Conservation (phyloP, 1,140 invertebrate genomes). For the Galleria mellonella region DNA sequence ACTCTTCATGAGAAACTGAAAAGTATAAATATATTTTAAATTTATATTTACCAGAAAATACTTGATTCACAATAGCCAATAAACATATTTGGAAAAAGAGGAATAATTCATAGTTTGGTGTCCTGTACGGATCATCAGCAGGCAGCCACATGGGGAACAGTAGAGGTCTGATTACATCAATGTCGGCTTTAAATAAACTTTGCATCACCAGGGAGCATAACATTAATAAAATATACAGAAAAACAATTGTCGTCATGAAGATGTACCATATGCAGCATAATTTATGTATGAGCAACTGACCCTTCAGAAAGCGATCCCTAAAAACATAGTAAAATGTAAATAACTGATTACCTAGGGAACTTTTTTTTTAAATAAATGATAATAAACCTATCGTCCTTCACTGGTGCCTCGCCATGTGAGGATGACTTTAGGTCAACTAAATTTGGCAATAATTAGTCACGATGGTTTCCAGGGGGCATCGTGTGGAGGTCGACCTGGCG, state of each 20-base stretch:
- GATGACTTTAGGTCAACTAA: no score
- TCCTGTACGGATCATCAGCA: constrained; percentile 33
- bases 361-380: no score
- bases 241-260: constrained; percentile 9
- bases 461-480: no score
- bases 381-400: no score
- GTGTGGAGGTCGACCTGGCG: no score
- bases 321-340: constrained; percentile 8
- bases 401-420: no score
- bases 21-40: constrained; percentile 1
- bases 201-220: constrained; percentile 20
- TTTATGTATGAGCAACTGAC: constrained; percentile 36
- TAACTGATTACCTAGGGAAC: no score
- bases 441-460: no score
- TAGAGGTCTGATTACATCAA: constrained; percentile 29
- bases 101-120: constrained; percentile 47
- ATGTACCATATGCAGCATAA: constrained; percentile 26
- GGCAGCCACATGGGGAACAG: constrained; percentile 44
- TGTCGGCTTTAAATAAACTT: constrained; percentile 28
- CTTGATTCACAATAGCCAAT: constrained; percentile 17
- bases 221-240: constrained; percentile 14
- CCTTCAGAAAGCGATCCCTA: constrained; percentile 29
- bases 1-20: no score
- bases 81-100: constrained; percentile 17
- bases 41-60: constrained; percentile 29